These are phyloP conservation scores for Mormyrus proboscirostris DNA, from an alignment of 2,797 vertebrate species.

Conservation along the genomic window DNA sequence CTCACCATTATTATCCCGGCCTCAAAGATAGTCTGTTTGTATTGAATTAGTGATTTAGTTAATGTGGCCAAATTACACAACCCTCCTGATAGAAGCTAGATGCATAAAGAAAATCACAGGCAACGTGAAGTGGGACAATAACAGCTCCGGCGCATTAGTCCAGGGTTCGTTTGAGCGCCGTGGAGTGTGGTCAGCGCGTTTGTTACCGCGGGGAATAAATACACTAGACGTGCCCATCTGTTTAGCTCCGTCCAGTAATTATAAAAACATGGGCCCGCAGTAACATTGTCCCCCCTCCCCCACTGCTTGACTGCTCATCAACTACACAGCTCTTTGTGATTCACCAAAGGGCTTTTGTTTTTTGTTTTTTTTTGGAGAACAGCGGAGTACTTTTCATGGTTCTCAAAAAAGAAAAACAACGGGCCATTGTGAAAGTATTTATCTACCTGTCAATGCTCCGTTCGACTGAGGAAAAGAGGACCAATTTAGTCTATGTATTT, in stretches of 20 bases:
- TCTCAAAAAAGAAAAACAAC: neutral
- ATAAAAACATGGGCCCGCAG: neutral
- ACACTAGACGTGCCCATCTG: neutral
- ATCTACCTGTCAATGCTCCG: neutral
- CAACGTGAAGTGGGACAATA: neutral
- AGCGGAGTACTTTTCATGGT: neutral
- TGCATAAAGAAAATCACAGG: neutral
- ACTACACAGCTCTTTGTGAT: neutral
- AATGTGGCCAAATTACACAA: neutral
- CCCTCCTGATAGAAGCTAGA: neutral
- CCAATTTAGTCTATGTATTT: constrained; percentile 20
- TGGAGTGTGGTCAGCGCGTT: neutral
- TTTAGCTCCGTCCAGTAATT: neutral
- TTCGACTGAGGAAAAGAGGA: neutral
- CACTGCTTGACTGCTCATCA: neutral
- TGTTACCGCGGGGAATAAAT: neutral
- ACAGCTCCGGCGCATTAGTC: neutral
- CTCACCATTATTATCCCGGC: neutral
- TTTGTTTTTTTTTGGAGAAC: neutral
- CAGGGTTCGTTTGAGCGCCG: neutral
- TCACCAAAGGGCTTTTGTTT: neutral
- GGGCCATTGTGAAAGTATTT: constrained; percentile 8
- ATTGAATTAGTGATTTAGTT: neutral
- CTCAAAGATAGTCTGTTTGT: neutral
- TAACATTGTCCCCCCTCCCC: neutral